phyloP scores from a whole-genome alignment of 2,888 invertebrate species.

The Chrysodeixis includens region DNA sequence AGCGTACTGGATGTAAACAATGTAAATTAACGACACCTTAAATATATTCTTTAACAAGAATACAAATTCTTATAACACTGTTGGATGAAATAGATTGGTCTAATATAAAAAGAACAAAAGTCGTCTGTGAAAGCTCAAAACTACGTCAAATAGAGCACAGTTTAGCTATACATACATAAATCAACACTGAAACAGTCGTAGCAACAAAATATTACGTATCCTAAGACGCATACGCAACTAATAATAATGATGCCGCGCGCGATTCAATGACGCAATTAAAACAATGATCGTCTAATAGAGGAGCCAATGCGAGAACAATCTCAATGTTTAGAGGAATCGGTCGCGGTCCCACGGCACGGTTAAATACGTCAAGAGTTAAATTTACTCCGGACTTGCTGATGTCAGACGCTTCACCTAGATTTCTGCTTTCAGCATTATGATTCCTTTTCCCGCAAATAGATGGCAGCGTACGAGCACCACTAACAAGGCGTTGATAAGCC shows the following conservation, averaged over 20 bases:
- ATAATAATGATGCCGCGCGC: conserved; percentile 61
- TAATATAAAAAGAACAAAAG: conserved; percentile 40
- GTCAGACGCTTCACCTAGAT: conserved; percentile 88
- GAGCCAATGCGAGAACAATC: conserved; percentile 72
- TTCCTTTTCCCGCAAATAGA: conserved; percentile 79
- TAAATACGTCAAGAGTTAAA: conserved; percentile 87
- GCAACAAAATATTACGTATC: conserved; percentile 57
- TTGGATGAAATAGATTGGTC: conserved; percentile 21
- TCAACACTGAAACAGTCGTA: conserved; percentile 37
- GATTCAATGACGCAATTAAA: conserved; percentile 64
- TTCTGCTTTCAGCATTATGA: conserved; percentile 75
- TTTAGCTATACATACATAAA: conserved; percentile 35
- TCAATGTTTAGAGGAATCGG: conserved; percentile 72
- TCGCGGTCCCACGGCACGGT: conserved; percentile 68
- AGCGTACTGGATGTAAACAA: neutral
- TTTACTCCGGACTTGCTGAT: conserved; percentile 85
- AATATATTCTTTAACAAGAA: neutral
- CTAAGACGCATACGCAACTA: conserved; percentile 60
- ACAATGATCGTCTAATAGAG: conserved; percentile 63
- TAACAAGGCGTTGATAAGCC: conserved; percentile 66
- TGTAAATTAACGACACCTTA: neutral
- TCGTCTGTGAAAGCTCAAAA: conserved; percentile 22
- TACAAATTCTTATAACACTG: neutral
- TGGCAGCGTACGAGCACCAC: conserved; percentile 76
- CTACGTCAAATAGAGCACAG: conserved; percentile 29